Conservation (phyloP, 1,140 invertebrate species). For the Hesperophylax magnus region DNA sequence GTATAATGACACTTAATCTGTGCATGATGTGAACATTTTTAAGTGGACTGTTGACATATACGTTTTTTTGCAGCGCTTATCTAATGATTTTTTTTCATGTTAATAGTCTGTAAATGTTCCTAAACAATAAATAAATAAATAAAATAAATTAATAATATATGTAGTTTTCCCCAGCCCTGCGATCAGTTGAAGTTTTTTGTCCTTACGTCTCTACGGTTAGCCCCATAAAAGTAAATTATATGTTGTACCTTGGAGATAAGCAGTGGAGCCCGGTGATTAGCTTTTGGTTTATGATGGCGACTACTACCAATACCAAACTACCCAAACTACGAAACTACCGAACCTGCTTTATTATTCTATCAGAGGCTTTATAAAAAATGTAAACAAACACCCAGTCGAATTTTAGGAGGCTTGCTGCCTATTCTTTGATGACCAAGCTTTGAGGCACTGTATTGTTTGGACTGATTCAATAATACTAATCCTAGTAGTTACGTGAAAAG, state of each 20-base stretch:
- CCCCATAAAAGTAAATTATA: constrained; percentile 58
- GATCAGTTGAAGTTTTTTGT: constrained; percentile 40
- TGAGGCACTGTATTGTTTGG: background rate
- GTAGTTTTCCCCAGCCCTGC: constrained; percentile 20
- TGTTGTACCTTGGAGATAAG: constrained; percentile 56
- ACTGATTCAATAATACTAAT: no score
- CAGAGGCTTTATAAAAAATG: constrained; percentile 37
- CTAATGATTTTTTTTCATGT: no score
- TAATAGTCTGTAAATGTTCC: no score
- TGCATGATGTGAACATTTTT: no score
- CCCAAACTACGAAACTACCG: background rate
- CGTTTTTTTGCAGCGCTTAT: no score
- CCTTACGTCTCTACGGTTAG: constrained; percentile 42
- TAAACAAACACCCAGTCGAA: constrained; percentile 47
- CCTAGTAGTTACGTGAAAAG: no score
- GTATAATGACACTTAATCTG: no score
- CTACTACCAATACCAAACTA: background rate
- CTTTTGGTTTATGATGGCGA: constrained; percentile 53
- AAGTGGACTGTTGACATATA: no score
- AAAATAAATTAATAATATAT: background rate
- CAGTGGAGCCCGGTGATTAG: constrained; percentile 55
- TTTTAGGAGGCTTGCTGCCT: background rate
- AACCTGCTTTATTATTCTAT: constrained; percentile 42
- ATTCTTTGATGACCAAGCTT: background rate
- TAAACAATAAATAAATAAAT: no score